Evolutionary conservation across 2,888 invertebrate species (phyloP).

Genomic region (Drosophila incognita): DNA sequence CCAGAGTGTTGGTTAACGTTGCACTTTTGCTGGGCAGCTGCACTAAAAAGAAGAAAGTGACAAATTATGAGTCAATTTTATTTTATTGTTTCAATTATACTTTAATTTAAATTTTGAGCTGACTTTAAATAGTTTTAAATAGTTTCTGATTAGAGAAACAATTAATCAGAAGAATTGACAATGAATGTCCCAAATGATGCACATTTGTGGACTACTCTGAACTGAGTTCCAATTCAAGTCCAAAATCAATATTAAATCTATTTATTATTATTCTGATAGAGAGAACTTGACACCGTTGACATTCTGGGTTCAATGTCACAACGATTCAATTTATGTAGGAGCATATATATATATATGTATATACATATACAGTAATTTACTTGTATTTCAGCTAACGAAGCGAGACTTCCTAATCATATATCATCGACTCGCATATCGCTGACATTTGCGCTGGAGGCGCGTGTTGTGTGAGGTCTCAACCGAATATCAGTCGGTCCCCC

Average conservation of each 20-base stretch:
- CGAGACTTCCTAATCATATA: conserved; percentile 77
- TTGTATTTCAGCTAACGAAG: conserved; percentile 60
- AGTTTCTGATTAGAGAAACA: neutral
- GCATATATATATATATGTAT: neutral
- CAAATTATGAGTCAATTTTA: neutral
- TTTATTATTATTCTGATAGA: no score
- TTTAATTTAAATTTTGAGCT: neutral
- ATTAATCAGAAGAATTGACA: neutral
- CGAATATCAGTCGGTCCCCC: neutral
- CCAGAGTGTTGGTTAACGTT: conserved; percentile 15
- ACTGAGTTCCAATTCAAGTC: neutral
- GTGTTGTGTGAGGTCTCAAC: conserved; percentile 72
- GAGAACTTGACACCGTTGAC: neutral
- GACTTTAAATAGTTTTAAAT: neutral
- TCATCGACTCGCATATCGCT: conserved; percentile 78
- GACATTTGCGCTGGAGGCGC: conserved; percentile 64
- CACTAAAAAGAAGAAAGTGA: neutral
- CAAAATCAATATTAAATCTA: neutral
- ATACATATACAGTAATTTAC: neutral
- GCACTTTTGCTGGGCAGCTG: neutral
- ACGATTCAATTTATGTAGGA: neutral
- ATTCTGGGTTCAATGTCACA: neutral
- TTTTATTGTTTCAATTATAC: neutral
- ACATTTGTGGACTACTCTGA: neutral
- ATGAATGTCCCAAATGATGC: neutral